Base-by-base conservation (phyloP, 2,888 invertebrate species). In the Tolmerus cingulatus region DNA sequence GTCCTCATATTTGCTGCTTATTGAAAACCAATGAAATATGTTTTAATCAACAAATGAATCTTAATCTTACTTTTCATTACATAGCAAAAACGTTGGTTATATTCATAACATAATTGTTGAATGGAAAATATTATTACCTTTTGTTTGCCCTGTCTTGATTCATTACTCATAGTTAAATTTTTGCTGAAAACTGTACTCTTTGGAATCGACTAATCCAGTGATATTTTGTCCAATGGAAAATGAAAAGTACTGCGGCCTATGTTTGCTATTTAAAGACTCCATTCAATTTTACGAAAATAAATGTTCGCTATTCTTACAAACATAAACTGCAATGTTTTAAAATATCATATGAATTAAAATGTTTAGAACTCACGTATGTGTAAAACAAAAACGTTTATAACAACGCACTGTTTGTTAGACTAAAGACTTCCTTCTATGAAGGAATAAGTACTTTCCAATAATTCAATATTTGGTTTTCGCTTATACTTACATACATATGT, bases 381-480 rank as follows among this genome's bases (percentile, higher is more conserved):
- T 16, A 46, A 46, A 46, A 46, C 16, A 46, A 0, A 46, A 12
- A 46, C 16, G 4, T 46, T 0, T 46, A 46, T 46, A n/a, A 51
- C 51, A 51, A 51, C 51, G n/a, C 51, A 78, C 34, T 30, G 40
- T 40, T 30, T 14, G 19, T 27, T 46, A 14, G 12, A 51, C 27
- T 27, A 23, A 51, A 81, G 8, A 57, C 19, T 57, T 57, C 82
- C 82, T 57, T 82, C 82, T 37, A 57, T 82, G 82, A 82, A 82
- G 82, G 82, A 82, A 82, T 5, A 57, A 23, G 27, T 51, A n/a
- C 16, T 4, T 46, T 46, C 43, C 3, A 46, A 46, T 46, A 46
- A 46, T 46, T 16, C 3, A 46, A 46, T 46, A 46, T 12, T 46
- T 46, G 43, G 16, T 46, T 46, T 46, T 14, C 12, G 4, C 43